phyloP scores from a whole-genome alignment of 2,113 vertebrate genomes.

The Macrotis lagotis region DNA sequence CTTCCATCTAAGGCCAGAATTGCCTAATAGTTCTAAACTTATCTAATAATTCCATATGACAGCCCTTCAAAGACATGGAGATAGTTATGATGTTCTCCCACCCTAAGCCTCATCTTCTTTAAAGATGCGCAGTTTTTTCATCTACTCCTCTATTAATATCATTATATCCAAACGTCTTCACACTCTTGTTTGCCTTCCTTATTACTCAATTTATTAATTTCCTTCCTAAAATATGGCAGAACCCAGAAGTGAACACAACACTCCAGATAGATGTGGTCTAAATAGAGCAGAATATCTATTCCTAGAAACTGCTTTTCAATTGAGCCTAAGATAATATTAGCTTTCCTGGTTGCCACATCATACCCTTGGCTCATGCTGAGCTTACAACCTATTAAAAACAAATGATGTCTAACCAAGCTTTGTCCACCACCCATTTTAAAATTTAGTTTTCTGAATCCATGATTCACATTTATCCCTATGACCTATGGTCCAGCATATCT shows the following conservation, averaged over 20 bases:
- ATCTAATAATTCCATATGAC: not conserved
- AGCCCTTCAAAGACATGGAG: not conserved
- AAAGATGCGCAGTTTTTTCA: not conserved
- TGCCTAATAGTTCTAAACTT: not conserved
- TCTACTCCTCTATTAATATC: not conserved
- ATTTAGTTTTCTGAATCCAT: not conserved
- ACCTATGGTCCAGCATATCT: not conserved
- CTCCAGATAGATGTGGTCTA: not conserved
- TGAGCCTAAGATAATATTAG: not conserved
- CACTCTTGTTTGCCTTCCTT: not conserved
- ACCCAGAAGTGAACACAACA: not conserved
- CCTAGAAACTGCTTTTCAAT: not conserved
- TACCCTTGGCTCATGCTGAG: not conserved
- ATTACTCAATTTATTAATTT: not conserved
- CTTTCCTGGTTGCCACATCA: not conserved
- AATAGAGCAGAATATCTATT: not conserved
- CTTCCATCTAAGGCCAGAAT: not conserved
- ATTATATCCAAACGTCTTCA: not conserved
- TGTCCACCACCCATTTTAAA: not conserved
- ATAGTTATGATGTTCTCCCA: not conserved
- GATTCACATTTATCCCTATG: not conserved
- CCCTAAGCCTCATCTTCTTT: not conserved
- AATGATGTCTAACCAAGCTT: not conserved
- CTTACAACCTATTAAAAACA: not conserved
- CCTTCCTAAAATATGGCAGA: not conserved